Base-by-base conservation (phyloP, 2,113 vertebrate genomes). In the Notothenia coriiceps region DNA sequence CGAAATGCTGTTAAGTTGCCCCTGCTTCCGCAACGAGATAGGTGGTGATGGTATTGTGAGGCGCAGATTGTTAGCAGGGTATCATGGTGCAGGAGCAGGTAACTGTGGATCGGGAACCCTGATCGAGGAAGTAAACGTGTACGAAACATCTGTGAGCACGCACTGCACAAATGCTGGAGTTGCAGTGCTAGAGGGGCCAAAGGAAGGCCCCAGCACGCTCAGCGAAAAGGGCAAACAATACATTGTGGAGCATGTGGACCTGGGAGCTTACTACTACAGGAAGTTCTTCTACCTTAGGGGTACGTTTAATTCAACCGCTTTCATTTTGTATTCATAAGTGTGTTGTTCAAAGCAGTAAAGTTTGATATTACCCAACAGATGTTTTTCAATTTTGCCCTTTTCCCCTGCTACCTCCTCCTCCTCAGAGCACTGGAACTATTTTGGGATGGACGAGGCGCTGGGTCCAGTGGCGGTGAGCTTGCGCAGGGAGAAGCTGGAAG, bases 391-490 rank as follows among this genome's bases (percentile, higher is more conserved):
- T 6, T 55, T 18, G 8, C 6, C 49, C 1, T 0, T 65, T 47
- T 67, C 11, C 29, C 71, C 14, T 74, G 25, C 14, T 46, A 1
- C 7, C 64, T 70, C 18, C 46, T 69, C 9, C 62, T 1, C 62
- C 44, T 73, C 95, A 98, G 97, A 98, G 88, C 96, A 99, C 92
- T 98, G 96, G 97, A 99, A 98, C 94, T 99, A 99, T 91, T 99
- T 98, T 93, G 98, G 98, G 64, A 93, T 97, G 10, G 98, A 99
- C 78, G 98, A 99, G 82, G 96, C 95, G 29, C 91, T 98, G 63
- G 98, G 98, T 77, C 97, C 98, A 0, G 96, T 98, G 82, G 98
- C 98, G 74, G 96, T 99, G 82, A 99, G 96, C 89, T 92, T 99
- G 86, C 96, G 97, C 85, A 96, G 98, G 83, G 98, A 99, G 84